Percentiles rank a stretch among this genome's conserved stretches.
phyloP scores from a whole-genome alignment of 2,797 vertebrate species.

The Cynodonichthys magdalenae region DNA sequence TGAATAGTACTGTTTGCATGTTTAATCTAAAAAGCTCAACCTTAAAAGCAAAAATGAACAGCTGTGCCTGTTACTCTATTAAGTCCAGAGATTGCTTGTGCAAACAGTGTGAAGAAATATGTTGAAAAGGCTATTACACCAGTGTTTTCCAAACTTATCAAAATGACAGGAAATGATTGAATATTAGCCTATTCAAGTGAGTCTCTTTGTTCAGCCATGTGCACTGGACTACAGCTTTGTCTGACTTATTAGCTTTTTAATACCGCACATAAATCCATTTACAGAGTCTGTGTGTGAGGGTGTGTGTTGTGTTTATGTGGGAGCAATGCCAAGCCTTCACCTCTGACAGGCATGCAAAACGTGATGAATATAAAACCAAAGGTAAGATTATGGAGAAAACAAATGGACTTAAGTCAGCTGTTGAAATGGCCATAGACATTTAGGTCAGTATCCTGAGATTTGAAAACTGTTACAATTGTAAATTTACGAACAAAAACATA shows the following conservation, averaged over 20 bases:
- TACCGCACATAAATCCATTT: conserved; percentile 71
- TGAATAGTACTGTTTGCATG: conserved; percentile 57
- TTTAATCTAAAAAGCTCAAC: conserved; percentile 45
- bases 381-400: conserved; percentile 20
- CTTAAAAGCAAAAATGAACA: conserved; percentile 54
- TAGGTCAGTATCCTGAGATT: not conserved
- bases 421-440: not conserved
- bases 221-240: conserved; percentile 63
- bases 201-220: conserved; percentile 71
- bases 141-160: conserved; percentile 75
- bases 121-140: conserved; percentile 73
- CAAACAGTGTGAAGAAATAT: conserved; percentile 76
- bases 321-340: conserved; percentile 28
- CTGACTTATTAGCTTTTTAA: conserved; percentile 75
- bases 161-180: conserved; percentile 77
- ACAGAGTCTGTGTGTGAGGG: conserved; percentile 22
- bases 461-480: not conserved
- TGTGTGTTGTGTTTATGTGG: conserved; percentile 2
- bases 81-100: conserved; percentile 76
- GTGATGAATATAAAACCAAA: conserved; percentile 30
- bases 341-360: conserved; percentile 23
- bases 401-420: conserved; percentile 5
- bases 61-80: conserved; percentile 70
- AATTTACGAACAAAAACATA: not conserved
- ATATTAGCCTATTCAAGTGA: conserved; percentile 73